Evolutionary conservation across 1,140 invertebrate genomes (phyloP).

Genomic region (Aleiodes sp.): DNA sequence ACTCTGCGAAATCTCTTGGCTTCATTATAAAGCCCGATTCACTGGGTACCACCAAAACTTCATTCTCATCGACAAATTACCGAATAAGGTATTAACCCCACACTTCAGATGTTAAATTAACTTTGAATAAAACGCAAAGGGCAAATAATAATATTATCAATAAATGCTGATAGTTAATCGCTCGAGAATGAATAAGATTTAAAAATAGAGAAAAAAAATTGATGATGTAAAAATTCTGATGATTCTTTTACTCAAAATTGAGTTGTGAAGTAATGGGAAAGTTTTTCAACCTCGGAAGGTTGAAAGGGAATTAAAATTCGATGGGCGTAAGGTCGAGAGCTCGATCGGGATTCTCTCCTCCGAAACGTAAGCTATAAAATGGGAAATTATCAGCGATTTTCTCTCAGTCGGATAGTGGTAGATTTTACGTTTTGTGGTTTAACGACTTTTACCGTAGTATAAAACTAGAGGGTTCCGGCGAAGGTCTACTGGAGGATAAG

Average conservation of each 20-base stretch:
- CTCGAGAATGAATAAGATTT: too few relatives aligned
- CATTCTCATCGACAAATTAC: constrained; percentile 18
- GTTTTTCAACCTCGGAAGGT: neutral
- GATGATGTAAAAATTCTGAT: too few relatives aligned
- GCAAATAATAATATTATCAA: too few relatives aligned
- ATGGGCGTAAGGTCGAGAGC: neutral
- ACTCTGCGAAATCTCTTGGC: constrained; percentile 21
- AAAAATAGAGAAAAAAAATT: too few relatives aligned
- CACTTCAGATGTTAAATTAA: neutral
- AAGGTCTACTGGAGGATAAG: neutral
- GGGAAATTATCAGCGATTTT: constrained; percentile 12
- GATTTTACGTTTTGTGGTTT: constrained; percentile 3
- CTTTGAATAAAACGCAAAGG: too few relatives aligned
- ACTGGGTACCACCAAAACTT: neutral
- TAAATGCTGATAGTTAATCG: too few relatives aligned
- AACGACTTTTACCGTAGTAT: constrained; percentile 10
- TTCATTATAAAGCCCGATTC: constrained; percentile 10
- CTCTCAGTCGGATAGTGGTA: neutral
- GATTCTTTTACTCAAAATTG: neutral
- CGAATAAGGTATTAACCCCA: neutral
- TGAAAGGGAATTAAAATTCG: neutral
- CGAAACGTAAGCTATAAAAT: constrained; percentile 5
- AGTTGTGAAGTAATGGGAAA: neutral
- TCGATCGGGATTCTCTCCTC: neutral
- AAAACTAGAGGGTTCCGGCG: neutral